Base-by-base conservation (phyloP, 92 coral and sea anemone species). In the Umimayanthus kanabou region DNA sequence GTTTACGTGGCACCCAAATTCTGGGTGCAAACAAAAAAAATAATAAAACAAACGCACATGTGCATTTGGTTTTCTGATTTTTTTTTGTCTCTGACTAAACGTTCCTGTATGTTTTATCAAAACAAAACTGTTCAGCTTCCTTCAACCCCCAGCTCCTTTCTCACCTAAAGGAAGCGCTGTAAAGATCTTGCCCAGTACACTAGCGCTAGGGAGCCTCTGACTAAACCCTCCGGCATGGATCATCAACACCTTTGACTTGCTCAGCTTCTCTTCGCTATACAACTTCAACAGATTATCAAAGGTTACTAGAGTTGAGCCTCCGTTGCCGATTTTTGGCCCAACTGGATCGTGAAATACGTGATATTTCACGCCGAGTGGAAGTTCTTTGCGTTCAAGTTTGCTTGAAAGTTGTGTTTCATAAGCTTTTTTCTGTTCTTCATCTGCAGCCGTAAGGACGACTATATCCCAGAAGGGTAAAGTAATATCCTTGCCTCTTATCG, bases 181-280 rank as follows among this genome's bases (percentile, higher is more conserved):
- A 37, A 97, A 97, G 20, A 95, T 96, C 89, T 97, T 97, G 20
- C 99, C 99, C 4, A 97, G 93, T 9, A 97, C 93, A 80, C 99
- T 97, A 8, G 99, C 98, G 89, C 96, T 97, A 0, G 99, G 99
- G 83, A 97, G 83, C 65, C 99, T 89, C 77, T 94, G 98, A 64
- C 99, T 97, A 73, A 92, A 97, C 4, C 99, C 99, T 22, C 99
- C 99, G 5, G 99, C 99, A 66, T 96, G 98, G n/a, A 95, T 93
- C 88, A 97, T 91, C 78, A 97, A 76, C 8, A 95, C 94, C 70
- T 94, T 97, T 73, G 76, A 93, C 28, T 82, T 74, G 76, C 92
- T 89, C 9, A 97, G 85, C 80, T 89, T 87, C 67, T 97, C 87
- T 39, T 88, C 89, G 15, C 94, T 95, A 86, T 94, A 91, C n/a